Conservation (phyloP, 2,113 vertebrate species). For the Tychaedon coryphoeus region DNA sequence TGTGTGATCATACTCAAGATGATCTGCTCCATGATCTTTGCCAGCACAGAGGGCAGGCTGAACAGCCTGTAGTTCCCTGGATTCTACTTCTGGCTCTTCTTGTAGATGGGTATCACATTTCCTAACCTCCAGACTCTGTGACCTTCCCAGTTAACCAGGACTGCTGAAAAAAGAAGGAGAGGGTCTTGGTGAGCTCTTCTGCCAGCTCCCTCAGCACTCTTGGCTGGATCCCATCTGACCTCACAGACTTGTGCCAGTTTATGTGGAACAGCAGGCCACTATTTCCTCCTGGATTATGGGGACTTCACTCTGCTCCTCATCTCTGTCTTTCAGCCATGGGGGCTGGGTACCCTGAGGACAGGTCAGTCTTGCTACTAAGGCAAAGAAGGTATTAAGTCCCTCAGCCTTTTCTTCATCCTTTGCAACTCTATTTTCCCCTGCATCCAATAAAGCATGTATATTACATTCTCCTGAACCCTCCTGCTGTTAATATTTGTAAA, state of each 20-base stretch:
- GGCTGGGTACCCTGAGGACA: not conserved
- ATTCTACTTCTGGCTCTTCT: not conserved
- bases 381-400: not conserved
- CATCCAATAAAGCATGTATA: not conserved
- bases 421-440: not conserved
- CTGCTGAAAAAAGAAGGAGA: not conserved
- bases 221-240: not conserved
- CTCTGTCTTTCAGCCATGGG: not conserved
- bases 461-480: not conserved
- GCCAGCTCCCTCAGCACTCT: not conserved
- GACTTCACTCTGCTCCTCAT: not conserved
- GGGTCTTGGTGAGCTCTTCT: not conserved
- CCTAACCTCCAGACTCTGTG: not conserved
- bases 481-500: not conserved
- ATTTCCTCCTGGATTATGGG: not conserved
- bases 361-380: not conserved
- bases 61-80: not conserved
- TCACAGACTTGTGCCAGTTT: not conserved
- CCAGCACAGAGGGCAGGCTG: not conserved
- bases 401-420: not conserved
- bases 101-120: not conserved
- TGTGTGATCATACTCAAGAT: not conserved
- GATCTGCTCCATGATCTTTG: not conserved
- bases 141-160: not conserved
- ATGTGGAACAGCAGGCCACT: not conserved